These are phyloP conservation scores for Tenthredo scrophulariae DNA, from an alignment of 2,888 invertebrate species.

Conservation along the genomic window DNA sequence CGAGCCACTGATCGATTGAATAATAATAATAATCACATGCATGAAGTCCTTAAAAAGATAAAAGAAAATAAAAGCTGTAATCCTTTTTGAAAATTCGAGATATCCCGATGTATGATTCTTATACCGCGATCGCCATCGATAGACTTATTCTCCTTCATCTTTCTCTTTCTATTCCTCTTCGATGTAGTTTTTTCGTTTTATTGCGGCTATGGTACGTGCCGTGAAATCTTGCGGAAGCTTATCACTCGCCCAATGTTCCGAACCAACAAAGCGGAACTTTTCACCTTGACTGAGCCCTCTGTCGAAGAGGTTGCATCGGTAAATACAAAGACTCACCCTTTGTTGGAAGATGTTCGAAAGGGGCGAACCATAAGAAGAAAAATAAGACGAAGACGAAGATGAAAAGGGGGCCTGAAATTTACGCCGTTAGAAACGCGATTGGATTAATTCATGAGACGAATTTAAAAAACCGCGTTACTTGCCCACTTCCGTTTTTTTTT, in stretches of 20 bases:
- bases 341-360: neutral
- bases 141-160: neutral
- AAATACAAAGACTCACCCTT: slow-evolving; percentile 17
- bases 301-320: slow-evolving; percentile 29
- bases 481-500: neutral
- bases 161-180: neutral
- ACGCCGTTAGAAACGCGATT: neutral
- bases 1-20: neutral
- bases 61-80: neutral
- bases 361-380: neutral
- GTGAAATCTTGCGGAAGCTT: slow-evolving; percentile 36
- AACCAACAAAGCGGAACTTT: slow-evolving; percentile 48
- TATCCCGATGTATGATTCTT: neutral
- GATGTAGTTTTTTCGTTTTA: slow-evolving; percentile 9
- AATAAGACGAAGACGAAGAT: neutral
- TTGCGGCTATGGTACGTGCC: slow-evolving; percentile 39
- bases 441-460: neutral
- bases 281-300: slow-evolving; percentile 48
- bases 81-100: neutral
- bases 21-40: neutral
- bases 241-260: slow-evolving; percentile 47
- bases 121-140: neutral
- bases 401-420: neutral
- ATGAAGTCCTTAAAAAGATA: neutral
- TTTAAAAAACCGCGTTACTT: neutral